Evolutionary conservation across 2,113 vertebrate species (phyloP).

Genomic region (Pygoscelis antarcticus): DNA sequence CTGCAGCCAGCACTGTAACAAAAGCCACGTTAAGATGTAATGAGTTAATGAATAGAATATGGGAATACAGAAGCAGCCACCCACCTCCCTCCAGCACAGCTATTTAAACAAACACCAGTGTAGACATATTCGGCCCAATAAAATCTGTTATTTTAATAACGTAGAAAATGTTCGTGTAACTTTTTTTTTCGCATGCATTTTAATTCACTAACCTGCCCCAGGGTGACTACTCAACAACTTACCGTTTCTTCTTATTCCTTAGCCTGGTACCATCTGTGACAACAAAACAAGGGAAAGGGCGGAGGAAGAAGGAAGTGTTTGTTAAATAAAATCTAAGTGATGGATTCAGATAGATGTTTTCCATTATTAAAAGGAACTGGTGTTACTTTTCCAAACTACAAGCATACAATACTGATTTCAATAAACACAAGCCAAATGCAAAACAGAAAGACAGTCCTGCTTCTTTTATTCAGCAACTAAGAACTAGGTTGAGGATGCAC

Average conservation of each 20-base stretch:
- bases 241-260: neutral
- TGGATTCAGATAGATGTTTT: neutral
- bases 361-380: neutral
- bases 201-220: neutral
- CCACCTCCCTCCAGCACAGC: neutral
- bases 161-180: neutral
- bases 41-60: neutral
- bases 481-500: neutral
- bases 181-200: neutral
- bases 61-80: neutral
- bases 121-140: neutral
- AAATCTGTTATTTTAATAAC: constrained; percentile 25
- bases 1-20: neutral
- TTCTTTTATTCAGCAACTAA: neutral
- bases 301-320: neutral
- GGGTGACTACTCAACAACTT: neutral
- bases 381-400: neutral
- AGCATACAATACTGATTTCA: neutral
- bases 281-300: neutral
- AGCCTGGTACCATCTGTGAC: neutral
- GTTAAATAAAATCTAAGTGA: constrained; percentile 3
- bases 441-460: neutral
- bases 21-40: neutral
- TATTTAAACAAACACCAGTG: neutral
- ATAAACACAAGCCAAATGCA: neutral